These are phyloP conservation scores for Plagodis dolabraria DNA, from an alignment of 2,888 invertebrate species.

Conservation along the genomic window DNA sequence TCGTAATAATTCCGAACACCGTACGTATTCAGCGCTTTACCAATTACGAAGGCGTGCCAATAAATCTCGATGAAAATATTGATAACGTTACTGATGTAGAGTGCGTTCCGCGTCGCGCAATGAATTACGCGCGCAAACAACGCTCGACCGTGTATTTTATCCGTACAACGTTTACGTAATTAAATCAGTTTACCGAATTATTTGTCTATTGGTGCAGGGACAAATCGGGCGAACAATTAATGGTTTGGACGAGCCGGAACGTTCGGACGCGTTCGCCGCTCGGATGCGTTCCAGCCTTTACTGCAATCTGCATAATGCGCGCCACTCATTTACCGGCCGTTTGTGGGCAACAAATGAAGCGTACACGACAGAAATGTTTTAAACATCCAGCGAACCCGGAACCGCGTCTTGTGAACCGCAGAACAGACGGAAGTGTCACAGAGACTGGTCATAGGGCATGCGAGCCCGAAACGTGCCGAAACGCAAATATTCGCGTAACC, in stretches of 20 bases:
- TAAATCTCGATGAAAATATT: conserved; percentile 72
- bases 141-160: conserved; percentile 52
- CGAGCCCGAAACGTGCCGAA: conserved; percentile 46
- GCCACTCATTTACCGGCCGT: conserved; percentile 70
- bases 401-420: conserved; percentile 41
- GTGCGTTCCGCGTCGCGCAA: conserved; percentile 42
- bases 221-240: conserved; percentile 61
- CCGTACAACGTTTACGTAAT: conserved; percentile 52
- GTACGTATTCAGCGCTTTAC: conserved; percentile 49
- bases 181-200: conserved; percentile 59
- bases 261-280: conserved; percentile 42
- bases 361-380: conserved; percentile 55
- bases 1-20: conserved; percentile 41
- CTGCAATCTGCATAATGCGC: conserved; percentile 74
- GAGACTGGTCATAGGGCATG: conserved; percentile 39
- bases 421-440: conserved; percentile 38
- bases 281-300: conserved; percentile 57
- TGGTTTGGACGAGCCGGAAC: conserved; percentile 45
- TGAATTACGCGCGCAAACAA: conserved; percentile 60
- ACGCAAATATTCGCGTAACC: conserved; percentile 60
- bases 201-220: conserved; percentile 57
- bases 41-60: conserved; percentile 60
- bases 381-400: conserved; percentile 50
- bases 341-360: conserved; percentile 78
- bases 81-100: conserved; percentile 62